These are phyloP conservation scores for Callinectes sapidus DNA, from an alignment of 2,888 invertebrate genomes.

Conservation along the genomic window DNA sequence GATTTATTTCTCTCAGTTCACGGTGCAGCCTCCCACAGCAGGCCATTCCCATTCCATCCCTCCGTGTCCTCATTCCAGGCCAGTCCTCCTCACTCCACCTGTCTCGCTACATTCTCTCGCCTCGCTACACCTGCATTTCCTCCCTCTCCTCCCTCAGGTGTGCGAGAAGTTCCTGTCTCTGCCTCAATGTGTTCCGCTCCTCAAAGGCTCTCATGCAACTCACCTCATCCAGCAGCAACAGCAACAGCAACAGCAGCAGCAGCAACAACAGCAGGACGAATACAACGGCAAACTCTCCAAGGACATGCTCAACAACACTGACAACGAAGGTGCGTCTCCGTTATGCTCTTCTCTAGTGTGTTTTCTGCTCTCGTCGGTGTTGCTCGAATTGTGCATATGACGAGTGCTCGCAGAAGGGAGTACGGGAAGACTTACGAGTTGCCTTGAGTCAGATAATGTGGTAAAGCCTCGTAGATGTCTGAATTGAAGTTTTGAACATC, in stretches of 20 bases:
- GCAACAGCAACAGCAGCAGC: constrained; percentile 54
- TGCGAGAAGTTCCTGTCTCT: constrained; percentile 71
- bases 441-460: not conserved
- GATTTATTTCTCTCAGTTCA: constrained; percentile 7
- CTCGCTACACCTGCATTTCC: not conserved
- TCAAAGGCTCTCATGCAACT: constrained; percentile 47
- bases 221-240: constrained; percentile 49
- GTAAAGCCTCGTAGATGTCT: not conserved
- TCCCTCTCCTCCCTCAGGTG: constrained; percentile 52
- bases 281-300: constrained; percentile 55
- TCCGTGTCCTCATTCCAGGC: not conserved
- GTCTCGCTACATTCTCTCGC: constrained; percentile 11
- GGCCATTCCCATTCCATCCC: not conserved
- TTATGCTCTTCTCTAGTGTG: not conserved
- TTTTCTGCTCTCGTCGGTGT: not conserved
- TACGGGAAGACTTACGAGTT: not conserved
- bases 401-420: not conserved
- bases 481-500: not conserved
- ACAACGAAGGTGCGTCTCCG: constrained; percentile 56
- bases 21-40: not conserved
- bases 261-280: constrained; percentile 57
- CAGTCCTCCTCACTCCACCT: not conserved
- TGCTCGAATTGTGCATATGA: not conserved
- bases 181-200: constrained; percentile 63
- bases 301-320: constrained; percentile 67